Evolutionary conservation across 2,888 invertebrate genomes (phyloP).

Genomic region (Azorinus chamasolen): DNA sequence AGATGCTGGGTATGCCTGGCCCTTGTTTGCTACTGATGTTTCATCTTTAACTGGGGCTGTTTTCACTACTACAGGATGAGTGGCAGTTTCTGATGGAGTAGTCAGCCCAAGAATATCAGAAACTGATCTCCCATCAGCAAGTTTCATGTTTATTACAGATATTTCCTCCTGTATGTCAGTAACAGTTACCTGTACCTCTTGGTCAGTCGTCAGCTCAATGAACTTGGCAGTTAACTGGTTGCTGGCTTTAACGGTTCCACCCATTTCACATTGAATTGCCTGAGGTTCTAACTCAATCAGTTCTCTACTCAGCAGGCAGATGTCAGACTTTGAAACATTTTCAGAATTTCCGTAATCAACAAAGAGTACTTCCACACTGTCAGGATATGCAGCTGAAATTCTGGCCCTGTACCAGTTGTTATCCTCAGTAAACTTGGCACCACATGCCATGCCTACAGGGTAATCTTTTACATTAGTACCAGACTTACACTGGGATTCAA

Average conservation of each 20-base stretch:
- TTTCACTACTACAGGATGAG: not conserved
- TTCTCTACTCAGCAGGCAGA: slow-evolving; percentile 70
- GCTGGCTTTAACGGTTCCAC: slow-evolving; percentile 42
- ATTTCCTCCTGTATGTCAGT: slow-evolving; percentile 40
- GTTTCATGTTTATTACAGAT: slow-evolving; percentile 34
- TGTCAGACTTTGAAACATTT: slow-evolving; percentile 58
- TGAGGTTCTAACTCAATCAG: slow-evolving; percentile 72
- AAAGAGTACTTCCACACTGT: slow-evolving; percentile 77
- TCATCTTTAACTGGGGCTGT: not conserved
- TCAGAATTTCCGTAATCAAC: slow-evolving; percentile 84
- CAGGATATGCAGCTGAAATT: slow-evolving; percentile 60
- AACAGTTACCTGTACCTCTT: slow-evolving; percentile 43
- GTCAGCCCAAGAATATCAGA: slow-evolving; percentile 49
- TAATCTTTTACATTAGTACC: slow-evolving; percentile 32
- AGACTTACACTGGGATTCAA: slow-evolving; percentile 64
- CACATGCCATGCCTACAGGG: slow-evolving; percentile 66
- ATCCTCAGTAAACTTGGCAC: slow-evolving; percentile 80
- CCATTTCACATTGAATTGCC: slow-evolving; percentile 76
- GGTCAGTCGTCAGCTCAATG: slow-evolving; percentile 51
- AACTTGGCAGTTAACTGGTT: slow-evolving; percentile 60
- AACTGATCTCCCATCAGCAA: slow-evolving; percentile 39
- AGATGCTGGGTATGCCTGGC: not conserved
- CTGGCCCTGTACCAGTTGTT: slow-evolving; percentile 81
- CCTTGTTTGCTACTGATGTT: not conserved
- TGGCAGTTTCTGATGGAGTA: slow-evolving; percentile 3